Evolutionary conservation across 2,888 invertebrate species (phyloP), one percentile per base, ranked within the genome.

Genomic region (Dusona sp.): DNA sequence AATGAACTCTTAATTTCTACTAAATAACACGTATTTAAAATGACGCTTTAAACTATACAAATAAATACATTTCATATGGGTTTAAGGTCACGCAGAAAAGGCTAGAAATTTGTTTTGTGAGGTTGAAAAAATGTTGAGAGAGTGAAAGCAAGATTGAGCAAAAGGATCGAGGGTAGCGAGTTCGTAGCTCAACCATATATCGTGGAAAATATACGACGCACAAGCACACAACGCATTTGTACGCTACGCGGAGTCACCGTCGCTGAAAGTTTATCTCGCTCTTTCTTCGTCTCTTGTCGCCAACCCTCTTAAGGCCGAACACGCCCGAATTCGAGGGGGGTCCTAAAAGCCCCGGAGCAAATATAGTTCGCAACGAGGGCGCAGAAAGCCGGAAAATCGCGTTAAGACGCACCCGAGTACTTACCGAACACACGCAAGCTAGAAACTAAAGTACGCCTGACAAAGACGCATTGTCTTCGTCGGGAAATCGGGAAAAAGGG

Each of bases 361-460:
- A 80, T 73, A 83, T 81, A 86, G 87, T 79, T 84, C 83, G 77
- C 79, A 85, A 80, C 65, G 84, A 80, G 85, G 84, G 87, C 79
- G 81, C 84, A 83, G 80, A 88, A 88, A 88, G 88, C 86, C 87
- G 87, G 88, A 89, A 90, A 90, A 92, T 92, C 91, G 89, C 89
- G 89, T 90, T 89, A 89, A 90, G 91, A 91, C 90, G 80, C 73
- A 90, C 87, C 88, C 88, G 87, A 88, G 83, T 86, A 83, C 83
- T 83, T 78, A 68, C 73, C 77, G 16, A 68, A 81, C 80, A 79
- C 81, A 64, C 54, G 74, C 78, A 79, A 82, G 65, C 75, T 29
- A 75, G 48, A 73, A 73, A 65, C 25, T n/a, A 75, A 57, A 65
- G 64, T 64, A 54, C 74, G 61, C 70, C 38, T 61, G 81, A 80